phyloP scores from a whole-genome alignment of 1,140 invertebrate genomes.

The Ips typographus region DNA sequence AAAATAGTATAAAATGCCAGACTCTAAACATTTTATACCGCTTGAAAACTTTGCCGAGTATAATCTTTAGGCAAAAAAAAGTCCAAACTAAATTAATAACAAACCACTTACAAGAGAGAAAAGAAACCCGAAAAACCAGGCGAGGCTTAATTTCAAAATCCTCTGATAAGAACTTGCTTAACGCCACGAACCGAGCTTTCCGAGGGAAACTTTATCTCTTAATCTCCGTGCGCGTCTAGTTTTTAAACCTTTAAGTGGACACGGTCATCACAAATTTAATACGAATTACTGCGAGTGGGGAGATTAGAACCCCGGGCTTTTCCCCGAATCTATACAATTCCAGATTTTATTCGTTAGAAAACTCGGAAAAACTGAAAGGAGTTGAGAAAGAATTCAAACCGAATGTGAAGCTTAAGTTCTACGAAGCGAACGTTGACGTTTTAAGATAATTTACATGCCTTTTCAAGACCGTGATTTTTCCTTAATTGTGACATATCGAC shows the following conservation, averaged over 20 bases:
- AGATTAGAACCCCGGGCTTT: background rate
- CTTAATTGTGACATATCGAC: too few species aligned
- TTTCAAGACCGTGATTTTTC: too few species aligned
- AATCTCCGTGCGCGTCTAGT: conserved; percentile 3
- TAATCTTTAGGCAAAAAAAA: too few species aligned
- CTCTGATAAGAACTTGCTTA: conserved; percentile 3
- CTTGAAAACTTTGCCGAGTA: too few species aligned
- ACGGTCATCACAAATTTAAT: conserved; percentile 8
- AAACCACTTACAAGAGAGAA: background rate
- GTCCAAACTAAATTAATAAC: too few species aligned
- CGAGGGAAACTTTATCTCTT: background rate
- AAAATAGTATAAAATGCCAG: too few species aligned
- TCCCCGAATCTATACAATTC: background rate
- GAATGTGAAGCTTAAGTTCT: background rate
- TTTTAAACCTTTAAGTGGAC: conserved; percentile 10
- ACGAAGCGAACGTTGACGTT: too few species aligned
- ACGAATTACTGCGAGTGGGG: background rate
- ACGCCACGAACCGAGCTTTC: background rate
- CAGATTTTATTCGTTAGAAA: background rate
- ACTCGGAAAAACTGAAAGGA: background rate
- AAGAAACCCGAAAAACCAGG: background rate
- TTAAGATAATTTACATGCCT: too few species aligned
- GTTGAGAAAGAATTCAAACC: background rate
- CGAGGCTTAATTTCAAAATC: background rate
- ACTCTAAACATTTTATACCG: too few species aligned